Evolutionary conservation across 2,113 vertebrate species (phyloP).

Genomic region (Ameiurus melas): DNA sequence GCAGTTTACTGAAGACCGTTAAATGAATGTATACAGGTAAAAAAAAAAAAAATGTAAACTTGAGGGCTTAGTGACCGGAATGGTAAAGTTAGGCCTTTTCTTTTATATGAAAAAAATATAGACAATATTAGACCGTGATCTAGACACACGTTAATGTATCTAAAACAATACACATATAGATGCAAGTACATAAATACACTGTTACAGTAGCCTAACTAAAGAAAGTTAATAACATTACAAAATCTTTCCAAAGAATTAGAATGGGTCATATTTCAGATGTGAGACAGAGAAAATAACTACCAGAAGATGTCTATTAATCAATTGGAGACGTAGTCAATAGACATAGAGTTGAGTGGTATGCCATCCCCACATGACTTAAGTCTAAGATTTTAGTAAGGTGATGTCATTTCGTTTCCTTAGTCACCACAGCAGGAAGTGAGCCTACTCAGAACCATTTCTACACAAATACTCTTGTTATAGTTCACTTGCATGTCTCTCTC

Average conservation of each 20-base stretch:
- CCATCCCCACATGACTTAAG: slow-evolving; percentile 25
- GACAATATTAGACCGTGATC: neutral
- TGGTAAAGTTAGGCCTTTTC: neutral
- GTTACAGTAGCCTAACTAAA: neutral
- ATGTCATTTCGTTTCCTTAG: slow-evolving; percentile 12
- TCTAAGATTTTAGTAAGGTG: slow-evolving; percentile 14
- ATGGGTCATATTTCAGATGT: neutral
- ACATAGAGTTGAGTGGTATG: neutral
- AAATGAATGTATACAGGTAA: neutral
- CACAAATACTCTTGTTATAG: neutral
- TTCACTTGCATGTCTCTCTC: slow-evolving; percentile 1
- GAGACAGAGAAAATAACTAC: neutral
- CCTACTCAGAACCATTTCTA: slow-evolving; percentile 1
- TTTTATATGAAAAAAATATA: neutral
- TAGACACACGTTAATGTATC: neutral
- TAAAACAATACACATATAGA: neutral
- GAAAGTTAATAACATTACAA: too few species aligned
- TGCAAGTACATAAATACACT: neutral
- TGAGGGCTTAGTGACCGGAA: neutral
- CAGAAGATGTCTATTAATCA: neutral
- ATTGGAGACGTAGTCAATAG: neutral
- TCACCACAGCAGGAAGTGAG: slow-evolving; percentile 45
- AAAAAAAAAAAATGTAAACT: neutral
- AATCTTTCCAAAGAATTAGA: neutral
- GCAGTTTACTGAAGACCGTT: neutral